phyloP scores from a whole-genome alignment of 1,140 invertebrate genomes.

The Pantala flavescens region DNA sequence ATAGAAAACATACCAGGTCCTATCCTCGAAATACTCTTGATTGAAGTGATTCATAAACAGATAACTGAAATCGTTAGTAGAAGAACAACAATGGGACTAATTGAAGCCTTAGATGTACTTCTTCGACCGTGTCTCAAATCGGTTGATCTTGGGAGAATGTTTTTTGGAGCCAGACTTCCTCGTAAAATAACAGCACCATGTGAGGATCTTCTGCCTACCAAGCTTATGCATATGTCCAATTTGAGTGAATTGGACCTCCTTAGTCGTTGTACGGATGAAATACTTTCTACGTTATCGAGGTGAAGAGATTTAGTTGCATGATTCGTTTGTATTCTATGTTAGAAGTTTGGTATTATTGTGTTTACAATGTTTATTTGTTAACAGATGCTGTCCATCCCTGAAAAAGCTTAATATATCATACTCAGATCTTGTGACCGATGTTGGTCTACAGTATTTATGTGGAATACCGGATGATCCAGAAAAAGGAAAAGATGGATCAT shows the following conservation, averaged over 20 bases:
- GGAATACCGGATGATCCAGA: neutral
- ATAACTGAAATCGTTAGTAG: neutral
- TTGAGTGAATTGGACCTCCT: neutral
- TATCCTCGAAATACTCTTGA: neutral
- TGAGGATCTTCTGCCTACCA: neutral
- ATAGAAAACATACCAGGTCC: neutral
- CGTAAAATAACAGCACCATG: slow-evolving; percentile 11
- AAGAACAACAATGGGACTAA: neutral
- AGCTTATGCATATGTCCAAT: neutral
- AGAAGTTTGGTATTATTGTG: neutral
- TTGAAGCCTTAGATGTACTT: neutral
- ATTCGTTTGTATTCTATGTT: neutral
- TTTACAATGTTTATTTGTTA: neutral
- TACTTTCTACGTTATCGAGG: neutral
- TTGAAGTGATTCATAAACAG: neutral
- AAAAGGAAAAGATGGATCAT: neutral
- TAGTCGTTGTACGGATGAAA: slow-evolving; percentile 13
- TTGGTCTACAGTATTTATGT: slow-evolving; percentile 3
- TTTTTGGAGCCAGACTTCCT: neutral
- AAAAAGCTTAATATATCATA: slow-evolving; percentile 13
- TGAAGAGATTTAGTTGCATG: neutral
- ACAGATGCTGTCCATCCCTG: neutral
- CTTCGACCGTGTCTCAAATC: neutral
- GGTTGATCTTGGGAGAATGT: slow-evolving; percentile 4
- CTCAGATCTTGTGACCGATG: slow-evolving; percentile 11